Evolutionary conservation across 2,888 invertebrate species (phyloP).

Genomic region (Acanthosepion pharaonis): DNA sequence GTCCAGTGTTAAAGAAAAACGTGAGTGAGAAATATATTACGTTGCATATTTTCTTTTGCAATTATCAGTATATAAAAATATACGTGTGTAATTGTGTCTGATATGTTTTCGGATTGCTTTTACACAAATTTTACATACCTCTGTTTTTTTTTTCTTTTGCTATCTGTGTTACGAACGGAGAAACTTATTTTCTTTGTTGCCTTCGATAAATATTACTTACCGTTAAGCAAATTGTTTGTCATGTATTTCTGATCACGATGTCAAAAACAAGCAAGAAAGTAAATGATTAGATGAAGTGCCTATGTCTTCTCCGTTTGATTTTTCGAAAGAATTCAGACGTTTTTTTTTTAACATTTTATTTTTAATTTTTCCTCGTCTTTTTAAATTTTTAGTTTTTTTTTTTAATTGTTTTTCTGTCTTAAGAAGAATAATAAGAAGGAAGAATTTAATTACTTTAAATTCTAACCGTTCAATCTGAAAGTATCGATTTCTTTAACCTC

Average conservation of each 20-base stretch:
- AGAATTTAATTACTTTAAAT: conserved; percentile 22
- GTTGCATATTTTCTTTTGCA: too few species aligned
- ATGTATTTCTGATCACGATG: neutral
- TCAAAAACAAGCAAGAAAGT: neutral
- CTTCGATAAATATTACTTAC: neutral
- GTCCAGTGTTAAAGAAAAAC: too few species aligned
- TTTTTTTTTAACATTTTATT: neutral
- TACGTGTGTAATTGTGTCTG: too few species aligned
- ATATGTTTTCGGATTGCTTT: too few species aligned
- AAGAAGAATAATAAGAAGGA: neutral
- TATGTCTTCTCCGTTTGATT: neutral
- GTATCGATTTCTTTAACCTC: neutral
- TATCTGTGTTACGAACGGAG: neutral
- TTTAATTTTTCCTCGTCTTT: neutral
- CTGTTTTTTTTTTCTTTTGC: too few species aligned
- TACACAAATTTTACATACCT: too few species aligned
- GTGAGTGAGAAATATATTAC: too few species aligned
- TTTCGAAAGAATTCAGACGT: too few species aligned
- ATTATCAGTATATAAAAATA: too few species aligned
- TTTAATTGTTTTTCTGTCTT: neutral
- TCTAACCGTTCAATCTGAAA: neutral
- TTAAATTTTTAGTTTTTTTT: neutral
- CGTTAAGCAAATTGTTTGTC: conserved; percentile 14
- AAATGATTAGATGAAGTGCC: neutral
- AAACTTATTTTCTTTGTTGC: neutral